Evolutionary conservation across 2,797 vertebrate genomes (phyloP), one percentile per base, ranked within the genome.

Genomic region (Pristis pectinata): DNA sequence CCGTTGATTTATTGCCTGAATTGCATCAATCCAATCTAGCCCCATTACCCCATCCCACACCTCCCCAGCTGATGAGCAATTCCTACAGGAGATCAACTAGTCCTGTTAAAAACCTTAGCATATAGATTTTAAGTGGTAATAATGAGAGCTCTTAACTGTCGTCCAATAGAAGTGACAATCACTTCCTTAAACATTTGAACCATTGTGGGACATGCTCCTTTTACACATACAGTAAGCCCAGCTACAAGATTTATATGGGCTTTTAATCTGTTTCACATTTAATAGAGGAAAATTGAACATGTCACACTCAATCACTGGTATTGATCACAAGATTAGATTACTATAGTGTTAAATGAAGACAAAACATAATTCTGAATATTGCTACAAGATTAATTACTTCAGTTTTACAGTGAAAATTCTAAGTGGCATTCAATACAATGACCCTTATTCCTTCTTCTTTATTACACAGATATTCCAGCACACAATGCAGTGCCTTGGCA

Each of bases 321-420:
- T 44, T 93, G 92, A 72, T 72, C 92, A 30, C 24, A 53, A 76
- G 67, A 94, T 94, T 94, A 53, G 30, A 72, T 74, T 72, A 94
- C 70, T 34, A 53, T 24, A 94, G 5, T 27, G 34, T n/a, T 94
- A 44, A 72, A 94, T 49, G 70, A 76, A 94, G 13, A 94, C 92
- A 94, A 53, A 76, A 76, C 41, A 49, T 41, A 49, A 53, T 93
- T 49, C 41, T 53, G 34, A 94, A 70, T 93, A 53, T 93, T 74
- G 92, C 67, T 13, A 41, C 30, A 49, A 34, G 27, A 94, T 76
- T 76, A 56, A 72, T 94, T 53, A 76, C 44, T 8, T 94, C 30
- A 56, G 70, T 74, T 53, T 37, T 93, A 67, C 61, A 67, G 59
- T 67, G 22, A 91, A 91, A 41, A 91, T 91, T 91, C 61, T 3